Conservation (phyloP, 1,140 invertebrate genomes). For the Scaptomyza hsui region DNA sequence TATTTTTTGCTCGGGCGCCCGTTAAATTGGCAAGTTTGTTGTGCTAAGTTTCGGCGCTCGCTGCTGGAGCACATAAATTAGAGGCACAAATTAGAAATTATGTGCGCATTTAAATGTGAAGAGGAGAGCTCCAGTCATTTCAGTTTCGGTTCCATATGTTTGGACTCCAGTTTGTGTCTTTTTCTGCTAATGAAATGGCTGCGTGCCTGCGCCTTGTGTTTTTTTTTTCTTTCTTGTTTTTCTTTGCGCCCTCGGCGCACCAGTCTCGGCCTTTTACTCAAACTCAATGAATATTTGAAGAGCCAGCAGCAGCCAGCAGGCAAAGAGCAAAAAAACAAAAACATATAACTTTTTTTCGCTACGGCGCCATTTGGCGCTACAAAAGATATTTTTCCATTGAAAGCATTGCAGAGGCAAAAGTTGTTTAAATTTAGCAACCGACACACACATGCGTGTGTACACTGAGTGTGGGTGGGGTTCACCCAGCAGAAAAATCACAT, state of each 20-base stretch:
- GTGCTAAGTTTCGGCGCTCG: conserved; percentile 74
- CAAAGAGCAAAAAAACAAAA: conserved; percentile 21
- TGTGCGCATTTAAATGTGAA: conserved; percentile 83
- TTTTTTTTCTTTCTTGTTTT: too few relatives aligned
- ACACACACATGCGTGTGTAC: conserved; percentile 60
- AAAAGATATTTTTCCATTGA: conserved; percentile 81
- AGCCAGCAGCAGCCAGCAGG: conserved; percentile 28
- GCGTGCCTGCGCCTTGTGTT: conserved; percentile 16
- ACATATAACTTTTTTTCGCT: conserved; percentile 73
- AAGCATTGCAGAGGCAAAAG: conserved; percentile 63
- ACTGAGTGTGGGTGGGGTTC: conserved; percentile 50
- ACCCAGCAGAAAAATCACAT: background rate
- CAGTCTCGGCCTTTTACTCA: conserved; percentile 67
- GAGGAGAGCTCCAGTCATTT: conserved; percentile 43
- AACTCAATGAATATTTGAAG: conserved; percentile 82
- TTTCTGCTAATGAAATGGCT: conserved; percentile 47
- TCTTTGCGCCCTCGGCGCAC: conserved; percentile 3
- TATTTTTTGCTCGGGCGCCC: conserved; percentile 57
- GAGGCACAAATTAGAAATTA: conserved; percentile 83
- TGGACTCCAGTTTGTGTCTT: conserved; percentile 24
- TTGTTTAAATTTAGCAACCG: conserved; percentile 77
- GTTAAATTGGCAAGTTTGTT: conserved; percentile 82
- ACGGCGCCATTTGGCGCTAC: conserved; percentile 80
- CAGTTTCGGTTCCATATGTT: conserved; percentile 43
- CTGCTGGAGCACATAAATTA: conserved; percentile 79